Base-by-base conservation (phyloP, 2,888 invertebrate species). In the Allolobophora icterica region DNA sequence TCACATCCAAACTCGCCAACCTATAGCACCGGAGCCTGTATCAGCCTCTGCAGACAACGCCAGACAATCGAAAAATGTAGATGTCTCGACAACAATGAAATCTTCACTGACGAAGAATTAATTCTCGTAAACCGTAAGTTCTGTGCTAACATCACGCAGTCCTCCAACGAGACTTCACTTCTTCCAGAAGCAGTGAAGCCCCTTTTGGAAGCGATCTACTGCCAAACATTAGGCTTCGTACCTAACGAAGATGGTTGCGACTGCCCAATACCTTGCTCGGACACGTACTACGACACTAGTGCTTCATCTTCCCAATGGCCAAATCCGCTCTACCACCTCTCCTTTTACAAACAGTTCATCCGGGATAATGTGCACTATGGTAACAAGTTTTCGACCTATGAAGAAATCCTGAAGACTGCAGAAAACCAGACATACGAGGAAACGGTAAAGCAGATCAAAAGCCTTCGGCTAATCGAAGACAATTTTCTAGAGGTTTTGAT, bases 241-340 rank as follows among this genome's bases (percentile, higher is more conserved):
- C 87, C 13, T 8, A 17, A 38, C 38, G 35, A 35, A 19, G 17
- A 24, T 87, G 38, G 5, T 6, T 87, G 87, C 19, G 35, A 87
- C 34, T 87, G 87, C 38, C 87, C 35, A 87, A 87, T 87, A 87
- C 34, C 35, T 87, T 87, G 87, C 38, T 34, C n/a, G 15, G 87
- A 87, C 19, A 87, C 87, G 5, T 34, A 35, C 35, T 87, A 87
- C 38, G 38, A 38, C 38, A 38, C 38, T 35, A 87, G 35, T 11
- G 19, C 35, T 11, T 87, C 87, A 34, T 87, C 87, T 19, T 87
- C 87, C 21, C 87, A 87, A 17, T 87, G 87, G 87, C 87, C 87
- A 87, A 87, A 87, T 34, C 87, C 87, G 38, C 87, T 87, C 35
- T 87, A 87, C 35, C 87, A 87, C 19, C 35, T 87, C 35, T 87